Conservation (phyloP, 2,888 invertebrate genomes). For the Subacronicta megacephala region DNA sequence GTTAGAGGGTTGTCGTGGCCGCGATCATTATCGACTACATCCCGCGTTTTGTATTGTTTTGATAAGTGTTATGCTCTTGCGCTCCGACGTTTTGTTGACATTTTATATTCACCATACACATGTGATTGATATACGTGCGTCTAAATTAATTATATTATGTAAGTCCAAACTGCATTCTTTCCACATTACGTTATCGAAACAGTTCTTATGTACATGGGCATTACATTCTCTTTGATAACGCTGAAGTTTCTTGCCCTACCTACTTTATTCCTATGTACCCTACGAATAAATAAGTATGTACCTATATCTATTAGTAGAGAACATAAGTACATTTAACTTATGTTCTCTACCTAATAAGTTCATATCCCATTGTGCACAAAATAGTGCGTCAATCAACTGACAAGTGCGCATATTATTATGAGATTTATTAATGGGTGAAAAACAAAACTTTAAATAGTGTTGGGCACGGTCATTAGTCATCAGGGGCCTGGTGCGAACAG, state of each 20-base stretch:
- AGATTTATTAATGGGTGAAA: conserved; percentile 74
- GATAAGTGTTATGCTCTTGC: conserved; percentile 83
- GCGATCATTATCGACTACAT: conserved; percentile 87
- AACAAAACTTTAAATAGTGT: conserved; percentile 77
- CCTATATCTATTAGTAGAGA: too few species aligned
- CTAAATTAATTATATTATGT: conserved; percentile 58
- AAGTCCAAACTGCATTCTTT: conserved; percentile 43
- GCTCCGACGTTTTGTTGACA: conserved; percentile 81
- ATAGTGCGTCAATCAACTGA: conserved; percentile 77
- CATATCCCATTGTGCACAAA: conserved; percentile 61
- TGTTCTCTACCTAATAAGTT: conserved; percentile 37
- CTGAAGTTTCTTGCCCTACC: conserved; percentile 13
- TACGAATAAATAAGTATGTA: too few species aligned
- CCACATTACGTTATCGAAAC: conserved; percentile 11
- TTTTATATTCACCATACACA: conserved; percentile 78
- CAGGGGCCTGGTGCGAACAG: conserved; percentile 80
- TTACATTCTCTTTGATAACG: conserved; percentile 16
- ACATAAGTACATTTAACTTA: too few species aligned
- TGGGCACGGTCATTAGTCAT: conserved; percentile 80
- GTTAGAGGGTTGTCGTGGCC: conserved; percentile 84
- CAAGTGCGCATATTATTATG: conserved; percentile 66
- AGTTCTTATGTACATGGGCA: conserved; percentile 11
- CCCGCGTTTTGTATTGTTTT: conserved; percentile 89
- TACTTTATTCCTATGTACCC: conserved; percentile 17
- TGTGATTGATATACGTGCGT: conserved; percentile 76